Percentiles rank a stretch among this genome's conserved stretches.
These are phyloP conservation scores for Amphiduros pacificus DNA, from an alignment of 2,888 invertebrate species.

Conservation along the genomic window DNA sequence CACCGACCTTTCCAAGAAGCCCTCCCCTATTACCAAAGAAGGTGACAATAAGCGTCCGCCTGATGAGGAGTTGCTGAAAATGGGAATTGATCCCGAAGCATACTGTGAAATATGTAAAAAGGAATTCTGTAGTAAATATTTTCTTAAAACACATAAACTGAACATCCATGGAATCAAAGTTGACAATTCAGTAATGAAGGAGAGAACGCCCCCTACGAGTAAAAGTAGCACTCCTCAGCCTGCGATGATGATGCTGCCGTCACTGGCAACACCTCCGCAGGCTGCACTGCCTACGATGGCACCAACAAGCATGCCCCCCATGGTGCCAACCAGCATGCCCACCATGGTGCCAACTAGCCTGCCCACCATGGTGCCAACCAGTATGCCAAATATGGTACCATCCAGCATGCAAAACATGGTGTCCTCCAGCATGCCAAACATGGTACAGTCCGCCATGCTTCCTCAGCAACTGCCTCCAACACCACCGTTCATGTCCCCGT, in stretches of 20 bases:
- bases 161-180: conserved; percentile 87
- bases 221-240: too few relatives aligned
- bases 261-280: conserved; percentile 3
- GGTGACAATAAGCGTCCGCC: conserved; percentile 8
- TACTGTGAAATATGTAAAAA: conserved; percentile 80
- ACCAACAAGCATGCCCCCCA: not conserved
- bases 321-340: not conserved
- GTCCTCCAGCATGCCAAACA: not conserved
- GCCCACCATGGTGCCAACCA: not conserved
- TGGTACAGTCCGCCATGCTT: not conserved
- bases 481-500: too few relatives aligned
- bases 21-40: not conserved
- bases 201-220: too few relatives aligned
- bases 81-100: conserved; percentile 59
- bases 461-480: too few relatives aligned
- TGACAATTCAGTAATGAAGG: conserved; percentile 8
- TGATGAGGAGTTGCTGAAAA: conserved; percentile 51
- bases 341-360: not conserved
- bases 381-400: not conserved
- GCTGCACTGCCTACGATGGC: not conserved
- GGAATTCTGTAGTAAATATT: conserved; percentile 97
- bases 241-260: not conserved
- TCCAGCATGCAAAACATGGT: not conserved
- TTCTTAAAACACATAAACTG: conserved; percentile 94
- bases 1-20: conserved; percentile 20